These are phyloP conservation scores for Zygaena filipendulae DNA, from an alignment of 2,888 invertebrate genomes.

Conservation along the genomic window DNA sequence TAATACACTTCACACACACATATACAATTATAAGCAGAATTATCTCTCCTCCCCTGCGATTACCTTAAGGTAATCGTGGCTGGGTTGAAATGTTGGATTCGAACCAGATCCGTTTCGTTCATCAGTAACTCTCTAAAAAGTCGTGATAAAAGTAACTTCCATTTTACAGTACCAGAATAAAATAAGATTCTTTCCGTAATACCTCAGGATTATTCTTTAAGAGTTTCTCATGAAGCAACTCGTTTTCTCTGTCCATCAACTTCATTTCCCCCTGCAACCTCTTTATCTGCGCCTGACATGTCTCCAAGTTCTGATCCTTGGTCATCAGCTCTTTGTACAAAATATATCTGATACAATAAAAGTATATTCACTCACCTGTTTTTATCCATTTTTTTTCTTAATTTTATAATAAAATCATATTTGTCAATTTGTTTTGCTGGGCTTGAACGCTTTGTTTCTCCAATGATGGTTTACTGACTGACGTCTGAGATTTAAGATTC, in stretches of 20 bases:
- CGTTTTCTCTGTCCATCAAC: conserved; percentile 71
- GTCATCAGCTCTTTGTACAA: conserved; percentile 72
- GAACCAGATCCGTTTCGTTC: no score
- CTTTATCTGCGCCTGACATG: conserved; percentile 70
- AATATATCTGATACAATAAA: conserved; percentile 59
- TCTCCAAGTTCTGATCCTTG: conserved; percentile 72
- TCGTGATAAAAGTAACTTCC: no score
- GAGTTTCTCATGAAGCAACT: conserved; percentile 64
- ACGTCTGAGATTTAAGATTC: neutral
- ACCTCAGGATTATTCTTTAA: conserved; percentile 46
- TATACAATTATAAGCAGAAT: no score
- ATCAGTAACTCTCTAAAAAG: no score
- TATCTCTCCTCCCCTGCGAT: no score
- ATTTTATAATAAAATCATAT: conserved; percentile 16
- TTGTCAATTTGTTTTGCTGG: conserved; percentile 10
- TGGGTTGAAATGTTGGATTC: no score
- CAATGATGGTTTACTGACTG: neutral
- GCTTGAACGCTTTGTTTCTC: no score
- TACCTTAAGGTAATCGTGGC: no score
- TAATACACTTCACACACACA: no score
- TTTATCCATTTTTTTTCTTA: conserved; percentile 26
- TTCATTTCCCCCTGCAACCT: conserved; percentile 73
- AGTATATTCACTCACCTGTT: conserved; percentile 27
- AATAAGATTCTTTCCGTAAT: no score
- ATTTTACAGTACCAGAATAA: no score